Conservation (phyloP, 1,140 invertebrate genomes). For the Pomacea maculata region DNA sequence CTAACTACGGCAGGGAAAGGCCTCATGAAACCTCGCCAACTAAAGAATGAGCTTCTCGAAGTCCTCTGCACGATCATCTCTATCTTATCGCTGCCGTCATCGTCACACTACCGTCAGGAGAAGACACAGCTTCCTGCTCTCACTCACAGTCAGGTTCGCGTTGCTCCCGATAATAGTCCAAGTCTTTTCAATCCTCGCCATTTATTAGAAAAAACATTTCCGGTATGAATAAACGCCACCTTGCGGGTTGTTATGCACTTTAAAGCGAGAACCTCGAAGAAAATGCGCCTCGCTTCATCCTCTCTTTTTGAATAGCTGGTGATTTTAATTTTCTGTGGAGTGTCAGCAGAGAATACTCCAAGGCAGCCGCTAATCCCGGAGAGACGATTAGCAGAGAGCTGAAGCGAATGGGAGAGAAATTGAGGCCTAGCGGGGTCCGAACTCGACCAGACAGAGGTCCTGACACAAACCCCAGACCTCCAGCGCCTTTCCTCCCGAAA, state of each 20-base stretch:
- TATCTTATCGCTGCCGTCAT: too few species aligned
- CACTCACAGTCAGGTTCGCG: too few species aligned
- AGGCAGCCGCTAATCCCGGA: slow-evolving; percentile 1
- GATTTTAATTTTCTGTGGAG: slow-evolving; percentile 10
- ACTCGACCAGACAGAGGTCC: slow-evolving; percentile 1
- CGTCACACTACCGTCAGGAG: too few species aligned
- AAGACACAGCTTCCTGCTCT: too few species aligned
- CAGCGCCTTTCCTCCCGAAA: neutral
- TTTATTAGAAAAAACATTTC: too few species aligned
- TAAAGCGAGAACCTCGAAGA: neutral
- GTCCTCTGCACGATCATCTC: too few species aligned
- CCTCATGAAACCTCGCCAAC: too few species aligned
- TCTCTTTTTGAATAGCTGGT: slow-evolving; percentile 6
- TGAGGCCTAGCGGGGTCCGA: slow-evolving; percentile 1
- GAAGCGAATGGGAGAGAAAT: slow-evolving; percentile 3
- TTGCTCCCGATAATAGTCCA: too few species aligned
- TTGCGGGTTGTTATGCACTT: neutral
- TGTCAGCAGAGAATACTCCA: neutral
- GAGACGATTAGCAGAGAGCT: slow-evolving; percentile 5
- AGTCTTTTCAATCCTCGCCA: too few species aligned
- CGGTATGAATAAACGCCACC: too few species aligned
- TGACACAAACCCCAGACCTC: neutral
- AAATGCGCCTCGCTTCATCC: neutral
- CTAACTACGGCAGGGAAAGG: too few species aligned
- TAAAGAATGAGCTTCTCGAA: too few species aligned